Evolutionary conservation across 1,140 invertebrate species (phyloP).

Genomic region (Episyrphus balteatus): DNA sequence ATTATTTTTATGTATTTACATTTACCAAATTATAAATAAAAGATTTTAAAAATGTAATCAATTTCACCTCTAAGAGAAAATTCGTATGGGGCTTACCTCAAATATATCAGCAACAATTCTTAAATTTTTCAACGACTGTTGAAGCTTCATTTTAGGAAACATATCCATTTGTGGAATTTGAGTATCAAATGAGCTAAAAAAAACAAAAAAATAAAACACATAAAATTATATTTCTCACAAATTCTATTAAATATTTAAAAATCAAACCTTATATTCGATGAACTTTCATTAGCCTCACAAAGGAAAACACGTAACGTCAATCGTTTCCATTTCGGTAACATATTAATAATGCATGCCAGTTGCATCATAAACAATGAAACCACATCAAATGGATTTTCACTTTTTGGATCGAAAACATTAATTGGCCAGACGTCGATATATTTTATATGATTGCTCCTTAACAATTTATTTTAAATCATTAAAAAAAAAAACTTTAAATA

Average conservation of each 20-base stretch:
- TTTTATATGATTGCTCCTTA: conserved; percentile 47
- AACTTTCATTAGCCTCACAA: conserved; percentile 44
- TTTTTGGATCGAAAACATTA: conserved; percentile 68
- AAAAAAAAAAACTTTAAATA: background rate
- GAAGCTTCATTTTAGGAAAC: conserved; percentile 43
- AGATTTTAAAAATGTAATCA: too few relatives aligned
- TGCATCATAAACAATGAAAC: conserved; percentile 93
- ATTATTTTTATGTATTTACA: too few relatives aligned
- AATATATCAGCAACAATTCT: conserved; percentile 53
- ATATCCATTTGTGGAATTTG: conserved; percentile 33
- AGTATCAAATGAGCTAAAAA: conserved; percentile 33
- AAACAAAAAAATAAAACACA: background rate
- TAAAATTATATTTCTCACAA: too few relatives aligned
- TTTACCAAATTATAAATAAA: too few relatives aligned
- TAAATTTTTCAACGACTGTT: conserved; percentile 48
- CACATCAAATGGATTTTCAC: conserved; percentile 69
- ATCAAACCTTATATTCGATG: too few relatives aligned
- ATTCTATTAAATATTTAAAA: too few relatives aligned
- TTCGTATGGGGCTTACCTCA: too few relatives aligned
- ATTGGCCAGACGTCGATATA: conserved; percentile 97
- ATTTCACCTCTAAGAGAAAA: too few relatives aligned
- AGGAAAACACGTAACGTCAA: conserved; percentile 75
- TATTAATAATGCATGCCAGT: conserved; percentile 91
- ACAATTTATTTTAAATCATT: conserved; percentile 17
- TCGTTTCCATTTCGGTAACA: conserved; percentile 75